These are phyloP conservation scores for Halcyon leucocephala DNA, from an alignment of 2,797 vertebrate genomes.

Conservation along the genomic window DNA sequence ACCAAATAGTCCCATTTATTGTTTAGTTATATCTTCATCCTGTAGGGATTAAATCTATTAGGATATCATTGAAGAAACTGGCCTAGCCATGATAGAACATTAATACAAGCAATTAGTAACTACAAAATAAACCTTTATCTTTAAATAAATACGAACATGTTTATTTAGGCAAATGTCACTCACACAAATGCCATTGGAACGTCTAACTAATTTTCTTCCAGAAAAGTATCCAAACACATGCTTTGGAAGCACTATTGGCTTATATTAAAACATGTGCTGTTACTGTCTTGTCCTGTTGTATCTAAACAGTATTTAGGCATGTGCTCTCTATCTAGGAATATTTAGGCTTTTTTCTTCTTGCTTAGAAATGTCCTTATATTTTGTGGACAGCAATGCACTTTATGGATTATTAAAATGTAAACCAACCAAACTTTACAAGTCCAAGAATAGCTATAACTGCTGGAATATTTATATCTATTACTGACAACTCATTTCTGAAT, in stretches of 20 bases:
- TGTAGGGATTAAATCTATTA: neutral
- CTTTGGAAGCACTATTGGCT: neutral
- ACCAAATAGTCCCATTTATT: neutral
- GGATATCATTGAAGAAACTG: neutral
- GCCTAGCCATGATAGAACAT: neutral
- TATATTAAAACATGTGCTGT: neutral
- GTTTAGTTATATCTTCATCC: neutral
- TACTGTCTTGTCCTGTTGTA: neutral
- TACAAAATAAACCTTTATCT: neutral
- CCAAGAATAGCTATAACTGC: neutral
- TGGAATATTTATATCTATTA: neutral
- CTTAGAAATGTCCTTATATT: neutral
- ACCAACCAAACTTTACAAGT: neutral
- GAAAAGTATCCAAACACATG: neutral
- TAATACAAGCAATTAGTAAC: neutral
- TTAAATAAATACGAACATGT: neutral
- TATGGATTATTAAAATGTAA: neutral
- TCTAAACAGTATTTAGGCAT: neutral
- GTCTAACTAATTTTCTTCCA: neutral
- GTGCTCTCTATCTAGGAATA: neutral
- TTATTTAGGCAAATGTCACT: neutral
- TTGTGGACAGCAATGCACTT: neutral
- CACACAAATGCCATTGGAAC: neutral
- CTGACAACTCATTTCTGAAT: neutral
- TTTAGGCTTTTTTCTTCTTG: neutral